These are phyloP conservation scores for Conus betulinus DNA, from an alignment of 1,140 invertebrate species.

Conservation along the genomic window DNA sequence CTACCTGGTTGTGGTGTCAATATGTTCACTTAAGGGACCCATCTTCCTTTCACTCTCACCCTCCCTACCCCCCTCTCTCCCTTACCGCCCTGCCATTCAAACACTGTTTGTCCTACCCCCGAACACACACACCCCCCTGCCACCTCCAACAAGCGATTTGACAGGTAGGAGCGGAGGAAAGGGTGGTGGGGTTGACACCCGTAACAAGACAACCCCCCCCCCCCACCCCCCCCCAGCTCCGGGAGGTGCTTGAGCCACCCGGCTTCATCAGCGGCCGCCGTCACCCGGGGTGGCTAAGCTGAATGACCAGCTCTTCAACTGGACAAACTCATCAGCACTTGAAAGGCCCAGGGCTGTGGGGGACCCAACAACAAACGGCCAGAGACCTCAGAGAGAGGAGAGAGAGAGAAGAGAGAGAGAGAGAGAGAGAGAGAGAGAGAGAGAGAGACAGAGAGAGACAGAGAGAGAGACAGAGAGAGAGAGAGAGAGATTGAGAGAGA, in stretches of 20 bases:
- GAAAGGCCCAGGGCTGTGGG: too few relatives aligned
- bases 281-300: conserved; percentile 21
- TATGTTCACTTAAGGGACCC: background rate
- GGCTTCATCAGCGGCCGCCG: background rate
- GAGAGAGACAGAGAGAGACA: too few relatives aligned
- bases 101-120: background rate
- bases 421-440: too few relatives aligned
- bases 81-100: background rate
- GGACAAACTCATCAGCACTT: conserved; percentile 7
- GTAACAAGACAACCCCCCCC: background rate
- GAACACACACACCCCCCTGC: background rate
- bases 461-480: too few relatives aligned
- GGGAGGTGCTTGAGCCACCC: background rate
- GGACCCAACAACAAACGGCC: too few relatives aligned
- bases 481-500: too few relatives aligned
- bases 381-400: too few relatives aligned
- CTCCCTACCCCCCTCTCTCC: background rate
- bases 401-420: too few relatives aligned
- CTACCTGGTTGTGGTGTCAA: background rate
- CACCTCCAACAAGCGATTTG: background rate
- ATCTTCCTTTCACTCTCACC: background rate
- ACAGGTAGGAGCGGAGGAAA: background rate
- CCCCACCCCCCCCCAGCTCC: background rate
- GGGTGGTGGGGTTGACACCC: background rate
- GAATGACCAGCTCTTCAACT: background rate